phyloP scores from a whole-genome alignment of 2,113 vertebrate species.

The Heterochromis multidens region DNA sequence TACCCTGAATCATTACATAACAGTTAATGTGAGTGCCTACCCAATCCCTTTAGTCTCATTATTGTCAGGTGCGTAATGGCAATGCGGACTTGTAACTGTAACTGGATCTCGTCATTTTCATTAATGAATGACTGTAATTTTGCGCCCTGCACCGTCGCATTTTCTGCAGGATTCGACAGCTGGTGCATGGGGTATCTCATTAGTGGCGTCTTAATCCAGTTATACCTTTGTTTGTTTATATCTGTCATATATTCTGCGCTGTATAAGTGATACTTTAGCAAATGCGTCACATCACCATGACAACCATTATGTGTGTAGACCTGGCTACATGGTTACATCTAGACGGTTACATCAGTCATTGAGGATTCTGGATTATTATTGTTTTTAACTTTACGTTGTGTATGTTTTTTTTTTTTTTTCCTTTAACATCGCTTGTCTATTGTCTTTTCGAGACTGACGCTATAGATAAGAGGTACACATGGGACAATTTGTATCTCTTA shows the following conservation, averaged over 20 bases:
- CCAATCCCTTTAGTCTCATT: background rate
- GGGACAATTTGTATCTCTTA: background rate
- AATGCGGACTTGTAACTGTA: background rate
- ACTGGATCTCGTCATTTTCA: background rate
- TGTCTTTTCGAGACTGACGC: background rate
- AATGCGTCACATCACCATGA: background rate
- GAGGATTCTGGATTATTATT: background rate
- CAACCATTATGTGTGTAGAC: background rate
- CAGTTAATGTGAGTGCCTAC: rapidly evolving
- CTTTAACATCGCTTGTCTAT: background rate
- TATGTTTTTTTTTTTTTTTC: background rate
- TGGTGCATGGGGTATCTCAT: background rate
- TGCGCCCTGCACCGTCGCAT: background rate
- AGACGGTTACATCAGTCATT: background rate
- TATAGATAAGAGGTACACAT: rapidly evolving
- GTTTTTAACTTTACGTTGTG: background rate
- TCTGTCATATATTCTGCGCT: background rate
- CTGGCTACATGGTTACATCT: background rate
- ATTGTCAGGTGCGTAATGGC: background rate
- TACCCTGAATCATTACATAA: background rate
- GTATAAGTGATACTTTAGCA: background rate
- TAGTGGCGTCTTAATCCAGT: background rate
- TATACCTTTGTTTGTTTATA: rapidly evolving
- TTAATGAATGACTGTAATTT: background rate
- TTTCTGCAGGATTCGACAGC: background rate